Evolutionary conservation across 1,140 invertebrate species (phyloP).

Genomic region (Cephus cinctus): DNA sequence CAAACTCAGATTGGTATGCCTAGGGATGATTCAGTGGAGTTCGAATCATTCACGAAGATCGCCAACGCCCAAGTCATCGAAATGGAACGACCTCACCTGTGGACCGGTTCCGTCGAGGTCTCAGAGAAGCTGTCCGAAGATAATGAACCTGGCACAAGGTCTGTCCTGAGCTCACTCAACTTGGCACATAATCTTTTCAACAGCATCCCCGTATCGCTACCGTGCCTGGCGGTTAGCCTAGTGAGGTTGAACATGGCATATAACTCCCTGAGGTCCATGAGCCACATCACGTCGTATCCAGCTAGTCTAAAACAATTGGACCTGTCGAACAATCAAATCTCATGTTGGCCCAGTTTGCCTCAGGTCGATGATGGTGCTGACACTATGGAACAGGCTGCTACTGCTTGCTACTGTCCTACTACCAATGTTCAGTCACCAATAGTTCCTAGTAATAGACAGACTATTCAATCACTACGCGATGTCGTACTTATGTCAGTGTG

Average conservation of each 20-base stretch:
- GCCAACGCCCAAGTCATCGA: conserved; percentile 54
- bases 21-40: conserved; percentile 47
- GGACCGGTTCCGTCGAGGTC: conserved; percentile 69
- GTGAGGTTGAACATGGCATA: conserved; percentile 88
- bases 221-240: conserved; percentile 84
- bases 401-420: conserved; percentile 64
- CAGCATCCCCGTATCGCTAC: conserved; percentile 80
- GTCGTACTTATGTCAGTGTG: conserved; percentile 81
- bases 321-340: conserved; percentile 89
- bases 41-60: conserved; percentile 49
- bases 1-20: conserved; percentile 31
- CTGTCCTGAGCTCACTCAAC: conserved; percentile 74
- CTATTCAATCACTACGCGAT: conserved; percentile 63
- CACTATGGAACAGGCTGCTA: conserved; percentile 60
- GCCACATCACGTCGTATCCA: conserved; percentile 88
- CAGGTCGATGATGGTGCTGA: conserved; percentile 65
- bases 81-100: conserved; percentile 69
- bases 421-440: conserved; percentile 48
- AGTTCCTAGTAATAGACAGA: conserved; percentile 46
- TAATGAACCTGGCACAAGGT: conserved; percentile 50
- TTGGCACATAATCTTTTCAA: conserved; percentile 90
- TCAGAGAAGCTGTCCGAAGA: conserved; percentile 64
- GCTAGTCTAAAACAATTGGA: conserved; percentile 86
- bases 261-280: conserved; percentile 83
- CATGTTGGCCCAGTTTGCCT: conserved; percentile 81